Percentiles rank a stretch among this genome's conserved stretches.
Evolutionary conservation across 2,797 vertebrate species (phyloP).

Genomic region (Cuniculus paca): DNA sequence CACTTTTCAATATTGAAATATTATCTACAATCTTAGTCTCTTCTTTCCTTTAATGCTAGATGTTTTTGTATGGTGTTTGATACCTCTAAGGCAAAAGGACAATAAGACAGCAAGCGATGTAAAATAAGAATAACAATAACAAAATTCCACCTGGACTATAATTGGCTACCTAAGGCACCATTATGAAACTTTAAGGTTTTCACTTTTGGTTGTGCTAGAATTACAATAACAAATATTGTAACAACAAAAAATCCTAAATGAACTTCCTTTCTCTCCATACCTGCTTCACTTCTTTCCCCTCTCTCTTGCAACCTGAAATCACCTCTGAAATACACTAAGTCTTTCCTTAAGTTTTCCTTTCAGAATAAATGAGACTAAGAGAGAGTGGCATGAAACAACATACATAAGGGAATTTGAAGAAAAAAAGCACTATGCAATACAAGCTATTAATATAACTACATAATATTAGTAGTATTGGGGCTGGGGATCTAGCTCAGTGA

Average conservation of each 20-base stretch:
- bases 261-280: background rate
- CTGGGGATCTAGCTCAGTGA: no score
- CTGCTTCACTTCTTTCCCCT: background rate
- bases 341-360: conserved; percentile 45
- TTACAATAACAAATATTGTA: background rate
- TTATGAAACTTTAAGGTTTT: background rate
- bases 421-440: background rate
- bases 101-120: background rate
- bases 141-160: background rate
- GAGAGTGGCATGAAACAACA: background rate
- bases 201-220: background rate
- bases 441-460: conserved; percentile 31
- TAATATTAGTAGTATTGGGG: background rate
- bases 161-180: background rate
- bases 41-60: background rate
- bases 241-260: background rate
- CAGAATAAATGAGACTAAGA: background rate
- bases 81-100: background rate
- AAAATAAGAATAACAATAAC: background rate
- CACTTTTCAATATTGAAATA: background rate
- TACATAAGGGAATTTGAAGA: conserved; percentile 48
- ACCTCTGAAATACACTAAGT: background rate
- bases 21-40: background rate
- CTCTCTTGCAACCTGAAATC: background rate
- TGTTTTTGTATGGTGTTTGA: background rate